Conservation (phyloP, 2,888 invertebrate genomes). For the Epistrophella euchroma region DNA sequence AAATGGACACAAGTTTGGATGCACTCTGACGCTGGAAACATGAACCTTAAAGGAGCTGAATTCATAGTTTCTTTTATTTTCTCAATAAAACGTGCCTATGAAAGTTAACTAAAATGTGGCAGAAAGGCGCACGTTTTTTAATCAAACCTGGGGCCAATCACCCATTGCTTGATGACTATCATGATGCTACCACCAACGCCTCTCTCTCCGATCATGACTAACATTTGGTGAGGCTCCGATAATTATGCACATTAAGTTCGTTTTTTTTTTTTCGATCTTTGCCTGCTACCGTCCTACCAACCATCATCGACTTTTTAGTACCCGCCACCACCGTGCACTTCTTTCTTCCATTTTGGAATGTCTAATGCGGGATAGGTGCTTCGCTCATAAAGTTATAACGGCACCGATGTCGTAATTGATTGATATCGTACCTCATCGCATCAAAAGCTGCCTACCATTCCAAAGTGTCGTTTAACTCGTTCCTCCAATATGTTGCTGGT, state of each 20-base stretch:
- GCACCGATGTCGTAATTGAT: conserved; percentile 74
- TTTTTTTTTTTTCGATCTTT: conserved; percentile 20
- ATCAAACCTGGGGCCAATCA: conserved; percentile 45
- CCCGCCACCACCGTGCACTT: background rate
- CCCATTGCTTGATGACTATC: conserved; percentile 16
- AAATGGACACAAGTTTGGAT: conserved; percentile 58
- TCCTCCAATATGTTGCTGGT: conserved; percentile 16
- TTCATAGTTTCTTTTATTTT: conserved; percentile 28
- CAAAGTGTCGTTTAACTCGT: conserved; percentile 68
- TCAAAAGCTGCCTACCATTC: conserved; percentile 45
- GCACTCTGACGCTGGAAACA: conserved; percentile 28
- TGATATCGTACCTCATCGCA: conserved; percentile 65
- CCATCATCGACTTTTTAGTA: conserved; percentile 47
- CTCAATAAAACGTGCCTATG: conserved; percentile 42
- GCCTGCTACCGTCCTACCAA: conserved; percentile 31
- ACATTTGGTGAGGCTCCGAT: conserved; percentile 29
- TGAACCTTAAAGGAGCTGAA: conserved; percentile 38
- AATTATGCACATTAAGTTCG: conserved; percentile 58
- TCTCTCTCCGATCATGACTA: background rate
- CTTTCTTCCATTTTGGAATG: conserved; percentile 44
- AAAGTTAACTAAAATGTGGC: conserved; percentile 36
- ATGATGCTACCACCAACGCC: conserved; percentile 22
- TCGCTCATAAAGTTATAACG: conserved; percentile 47
- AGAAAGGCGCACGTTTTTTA: conserved; percentile 7
- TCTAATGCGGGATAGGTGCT: conserved; percentile 43